A percentile compares a stretch with the other conserved stretches of the same genome.
phyloP scores from a whole-genome alignment of 2,888 invertebrate genomes.

The Embidobia sp. region DNA sequence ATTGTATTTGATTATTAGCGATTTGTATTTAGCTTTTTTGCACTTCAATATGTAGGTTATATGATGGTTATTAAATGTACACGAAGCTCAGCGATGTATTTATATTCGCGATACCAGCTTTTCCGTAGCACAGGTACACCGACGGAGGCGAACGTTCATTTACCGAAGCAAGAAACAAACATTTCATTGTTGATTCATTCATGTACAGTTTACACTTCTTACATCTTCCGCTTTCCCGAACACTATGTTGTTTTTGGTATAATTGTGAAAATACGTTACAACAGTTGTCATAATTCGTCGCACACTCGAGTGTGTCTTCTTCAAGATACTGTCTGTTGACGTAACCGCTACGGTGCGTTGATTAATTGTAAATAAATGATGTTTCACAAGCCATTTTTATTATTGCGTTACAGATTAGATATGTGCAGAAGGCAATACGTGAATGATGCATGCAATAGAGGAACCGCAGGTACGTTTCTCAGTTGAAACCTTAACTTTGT shows the following conservation, averaged over 20 bases:
- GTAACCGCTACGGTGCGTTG: constrained; percentile 49
- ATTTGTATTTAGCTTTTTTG: constrained; percentile 48
- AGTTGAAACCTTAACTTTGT: constrained; percentile 64
- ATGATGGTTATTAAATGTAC: constrained; percentile 32
- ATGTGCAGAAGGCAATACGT: constrained; percentile 98
- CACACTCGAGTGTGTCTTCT: constrained; percentile 53
- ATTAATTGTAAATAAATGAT: constrained; percentile 67
- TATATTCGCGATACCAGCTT: constrained; percentile 36
- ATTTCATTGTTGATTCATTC: constrained; percentile 28
- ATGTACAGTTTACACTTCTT: constrained; percentile 36
- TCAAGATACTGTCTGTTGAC: constrained; percentile 58
- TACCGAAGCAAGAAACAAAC: constrained; percentile 11
- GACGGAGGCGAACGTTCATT: constrained; percentile 10
- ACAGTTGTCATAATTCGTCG: constrained; percentile 19
- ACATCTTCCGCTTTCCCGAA: constrained; percentile 16
- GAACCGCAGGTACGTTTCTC: constrained; percentile 94
- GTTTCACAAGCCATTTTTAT: constrained; percentile 82
- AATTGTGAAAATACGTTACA: constrained; percentile 8
- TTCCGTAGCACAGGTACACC: constrained; percentile 33
- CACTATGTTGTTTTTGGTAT: constrained; percentile 8
- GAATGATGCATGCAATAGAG: constrained; percentile 98
- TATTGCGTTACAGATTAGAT: constrained; percentile 95
- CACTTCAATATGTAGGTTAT: constrained; percentile 32
- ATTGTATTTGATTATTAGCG: constrained; percentile 30
- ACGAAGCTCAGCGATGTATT: constrained; percentile 41